Percentiles rank a stretch among this genome's conserved stretches.
Conservation (phyloP, 2,888 invertebrate genomes). For the Bedellia somnulentella region DNA sequence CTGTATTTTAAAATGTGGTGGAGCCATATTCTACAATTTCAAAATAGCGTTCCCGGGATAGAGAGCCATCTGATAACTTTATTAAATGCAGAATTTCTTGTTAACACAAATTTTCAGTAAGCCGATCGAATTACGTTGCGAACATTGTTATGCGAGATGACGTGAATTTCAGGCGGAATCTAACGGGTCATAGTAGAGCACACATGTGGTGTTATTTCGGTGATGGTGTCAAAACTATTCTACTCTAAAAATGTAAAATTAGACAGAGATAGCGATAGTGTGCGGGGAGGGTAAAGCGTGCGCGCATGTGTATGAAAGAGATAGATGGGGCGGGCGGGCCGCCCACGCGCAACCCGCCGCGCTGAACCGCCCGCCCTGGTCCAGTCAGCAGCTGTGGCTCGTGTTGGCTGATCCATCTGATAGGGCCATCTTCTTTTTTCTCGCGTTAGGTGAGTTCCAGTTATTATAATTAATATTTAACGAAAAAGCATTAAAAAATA, state of each 20-base stretch:
- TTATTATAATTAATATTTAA: constrained; percentile 13
- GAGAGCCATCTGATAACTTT: no score
- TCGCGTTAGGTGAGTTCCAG: constrained; percentile 51
- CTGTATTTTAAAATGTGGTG: no score
- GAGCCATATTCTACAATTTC: no score
- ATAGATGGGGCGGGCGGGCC: constrained; percentile 16
- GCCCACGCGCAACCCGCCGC: constrained; percentile 48
- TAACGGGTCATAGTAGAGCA: neutral
- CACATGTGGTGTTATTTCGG: constrained; percentile 41
- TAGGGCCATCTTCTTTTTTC: constrained; percentile 57
- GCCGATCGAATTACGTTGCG: constrained; percentile 3
- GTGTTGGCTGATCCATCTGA: constrained; percentile 67
- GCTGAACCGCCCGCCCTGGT: constrained; percentile 51
- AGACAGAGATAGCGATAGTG: neutral
- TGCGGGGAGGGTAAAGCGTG: neutral
- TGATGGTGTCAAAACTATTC: constrained; percentile 58
- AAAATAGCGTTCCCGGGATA: no score
- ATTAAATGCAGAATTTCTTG: no score
- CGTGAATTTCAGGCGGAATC: constrained; percentile 19
- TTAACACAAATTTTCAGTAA: no score
- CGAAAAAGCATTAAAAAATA: neutral
- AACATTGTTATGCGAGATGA: constrained; percentile 5
- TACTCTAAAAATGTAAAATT: constrained; percentile 46
- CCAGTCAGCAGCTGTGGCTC: constrained; percentile 59
- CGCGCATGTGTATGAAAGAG: constrained; percentile 10